Conservation (phyloP, 2,113 vertebrate species). For the Odocoileus virginianus region DNA sequence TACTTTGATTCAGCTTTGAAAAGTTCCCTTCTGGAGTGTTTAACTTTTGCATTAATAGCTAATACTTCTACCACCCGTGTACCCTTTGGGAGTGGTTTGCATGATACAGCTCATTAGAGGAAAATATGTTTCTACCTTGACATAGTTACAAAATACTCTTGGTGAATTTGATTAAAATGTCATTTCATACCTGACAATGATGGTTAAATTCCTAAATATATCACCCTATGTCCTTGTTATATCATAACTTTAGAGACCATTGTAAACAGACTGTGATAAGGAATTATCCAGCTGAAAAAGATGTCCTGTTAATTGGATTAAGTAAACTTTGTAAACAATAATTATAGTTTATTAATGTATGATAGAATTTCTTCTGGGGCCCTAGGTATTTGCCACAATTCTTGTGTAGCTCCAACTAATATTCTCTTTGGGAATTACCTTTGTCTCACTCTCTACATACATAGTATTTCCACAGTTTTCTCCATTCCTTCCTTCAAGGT, state of each 20-base stretch:
- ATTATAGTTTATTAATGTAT: background rate
- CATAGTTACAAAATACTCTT: background rate
- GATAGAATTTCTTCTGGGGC: background rate
- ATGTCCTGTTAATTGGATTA: background rate
- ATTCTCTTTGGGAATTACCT: background rate
- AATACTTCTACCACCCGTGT: background rate
- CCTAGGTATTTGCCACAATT: background rate
- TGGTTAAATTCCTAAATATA: background rate
- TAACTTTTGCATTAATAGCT: background rate
- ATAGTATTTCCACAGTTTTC: background rate
- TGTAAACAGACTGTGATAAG: background rate
- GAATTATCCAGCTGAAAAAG: background rate
- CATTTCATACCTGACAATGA: background rate
- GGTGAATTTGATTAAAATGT: slow-evolving; percentile 3
- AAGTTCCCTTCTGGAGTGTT: background rate
- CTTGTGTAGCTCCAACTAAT: background rate
- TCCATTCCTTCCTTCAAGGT: background rate
- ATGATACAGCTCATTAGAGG: background rate
- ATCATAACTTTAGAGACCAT: background rate
- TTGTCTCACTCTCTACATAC: background rate
- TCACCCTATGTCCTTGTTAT: background rate
- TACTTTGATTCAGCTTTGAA: background rate
- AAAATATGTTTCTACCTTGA: slow-evolving; percentile 19
- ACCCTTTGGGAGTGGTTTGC: background rate
- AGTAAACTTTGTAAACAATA: background rate